Base-by-base conservation (phyloP, 1,140 invertebrate genomes). In the Zaprionus lachaisei region DNA sequence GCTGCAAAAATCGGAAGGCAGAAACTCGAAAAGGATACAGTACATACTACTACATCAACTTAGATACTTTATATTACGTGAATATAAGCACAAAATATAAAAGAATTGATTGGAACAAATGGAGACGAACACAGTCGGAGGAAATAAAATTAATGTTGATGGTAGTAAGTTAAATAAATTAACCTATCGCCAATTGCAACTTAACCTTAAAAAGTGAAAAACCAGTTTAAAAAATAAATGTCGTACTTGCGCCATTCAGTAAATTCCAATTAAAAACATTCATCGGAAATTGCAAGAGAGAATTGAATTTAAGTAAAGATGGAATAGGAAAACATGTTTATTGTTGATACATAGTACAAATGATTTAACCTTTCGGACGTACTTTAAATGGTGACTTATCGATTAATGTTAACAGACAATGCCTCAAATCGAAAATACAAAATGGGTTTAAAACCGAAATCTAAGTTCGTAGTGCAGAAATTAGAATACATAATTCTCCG, bases 81-180 rank as follows among this genome's bases (percentile, higher is more conserved):
- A 47, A 61, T 0, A 60, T 49, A 17, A 24, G 55, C 12, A 51
- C 44, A 11, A 6, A 26, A 49, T 31, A 63, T 56, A 44, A 9
- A 24, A 28, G 58, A 12, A 49, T 12, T 38, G 6, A 70, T 62
- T 31, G 47, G 14, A 58, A 62, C 54, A 47, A 37, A 87, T 90
- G 85, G 85, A 90, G 64, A 61, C 73, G 47, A 72, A 55, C 71
- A 38, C 63, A 26, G 31, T 66, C 28, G 57, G 54, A 69, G 66
- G 76, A 28, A 79, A 78, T 71, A 82, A 63, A 51, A n/a, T 68
- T 7, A 65, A 68, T 70, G 26, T 44, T 7, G 64, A 85, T 55
- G 75, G 31, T 31, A 72, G 85, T 89, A 89, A 89, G 85, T 89
- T 69, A 55, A 60, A 15, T 34, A 51, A 26, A 24, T 62, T 4